Percentiles rank a stretch among this genome's conserved stretches.
Evolutionary conservation across 1,140 invertebrate species (phyloP).

Genomic region (Bombus ignitus): DNA sequence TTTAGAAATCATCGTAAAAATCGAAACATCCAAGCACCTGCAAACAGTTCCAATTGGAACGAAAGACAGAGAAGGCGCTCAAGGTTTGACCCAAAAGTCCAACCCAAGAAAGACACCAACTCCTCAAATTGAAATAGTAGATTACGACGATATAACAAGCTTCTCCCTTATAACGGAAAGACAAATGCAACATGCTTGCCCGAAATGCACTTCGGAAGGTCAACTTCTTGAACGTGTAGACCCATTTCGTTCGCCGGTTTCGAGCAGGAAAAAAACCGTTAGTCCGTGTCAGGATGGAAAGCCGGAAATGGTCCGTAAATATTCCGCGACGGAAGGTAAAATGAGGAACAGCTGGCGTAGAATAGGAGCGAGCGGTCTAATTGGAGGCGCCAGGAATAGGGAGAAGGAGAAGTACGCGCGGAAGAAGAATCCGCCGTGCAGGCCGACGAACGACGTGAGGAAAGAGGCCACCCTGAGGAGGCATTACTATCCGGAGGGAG

Average conservation of each 20-base stretch:
- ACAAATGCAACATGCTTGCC: conserved; percentile 67
- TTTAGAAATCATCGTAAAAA: conserved; percentile 9
- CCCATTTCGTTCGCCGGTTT: conserved; percentile 65
- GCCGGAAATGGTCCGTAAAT: conserved; percentile 26
- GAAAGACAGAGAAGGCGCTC: not conserved
- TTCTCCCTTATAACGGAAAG: not conserved
- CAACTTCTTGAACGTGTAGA: conserved; percentile 65
- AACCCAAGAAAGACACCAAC: not conserved
- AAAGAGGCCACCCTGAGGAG: conserved; percentile 80
- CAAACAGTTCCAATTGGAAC: too few relatives aligned
- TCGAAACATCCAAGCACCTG: not conserved
- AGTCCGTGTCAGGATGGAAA: conserved; percentile 30
- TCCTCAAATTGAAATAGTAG: conserved; percentile 58
- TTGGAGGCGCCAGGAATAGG: conserved; percentile 36
- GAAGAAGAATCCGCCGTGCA: conserved; percentile 21
- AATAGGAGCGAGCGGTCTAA: conserved; percentile 40
- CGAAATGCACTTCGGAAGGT: conserved; percentile 71
- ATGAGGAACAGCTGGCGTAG: conserved; percentile 56
- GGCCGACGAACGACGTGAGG: conserved; percentile 65
- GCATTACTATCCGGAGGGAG: conserved; percentile 86
- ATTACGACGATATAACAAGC: conserved; percentile 57
- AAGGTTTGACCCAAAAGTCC: too few relatives aligned
- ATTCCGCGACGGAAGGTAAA: conserved; percentile 25
- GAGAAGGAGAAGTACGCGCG: not conserved
- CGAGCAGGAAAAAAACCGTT: conserved; percentile 17